A percentile compares a stretch with the other conserved stretches of the same genome.
phyloP scores from a whole-genome alignment of 2,888 invertebrate species.

The Caenorhabditis imperialis region DNA sequence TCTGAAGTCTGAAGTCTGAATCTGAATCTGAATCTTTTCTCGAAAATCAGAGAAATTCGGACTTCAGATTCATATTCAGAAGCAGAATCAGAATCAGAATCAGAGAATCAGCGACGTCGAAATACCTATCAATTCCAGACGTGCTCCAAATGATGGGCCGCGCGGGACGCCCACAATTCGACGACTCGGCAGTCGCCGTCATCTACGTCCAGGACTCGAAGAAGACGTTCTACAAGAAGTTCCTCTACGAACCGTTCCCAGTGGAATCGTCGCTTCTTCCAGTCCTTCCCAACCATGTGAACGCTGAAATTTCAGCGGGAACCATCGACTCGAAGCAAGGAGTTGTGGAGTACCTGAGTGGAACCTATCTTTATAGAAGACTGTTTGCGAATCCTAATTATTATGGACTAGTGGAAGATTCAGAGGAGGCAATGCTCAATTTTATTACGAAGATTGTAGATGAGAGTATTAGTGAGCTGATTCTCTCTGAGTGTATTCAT shows the following conservation, averaged over 20 bases:
- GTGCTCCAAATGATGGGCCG: conserved; percentile 99
- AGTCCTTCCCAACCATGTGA: conserved; percentile 94
- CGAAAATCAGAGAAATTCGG: too few species aligned
- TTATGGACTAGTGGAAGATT: conserved; percentile 86
- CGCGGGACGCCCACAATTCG: conserved; percentile 97
- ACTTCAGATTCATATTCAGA: too few species aligned
- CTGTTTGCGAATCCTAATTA: conserved; percentile 91
- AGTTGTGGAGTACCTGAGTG: conserved; percentile 95
- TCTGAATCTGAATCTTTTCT: too few species aligned
- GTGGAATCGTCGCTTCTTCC: conserved; percentile 94
- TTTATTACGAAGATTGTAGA: conserved; percentile 89
- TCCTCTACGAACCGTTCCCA: conserved; percentile 98
- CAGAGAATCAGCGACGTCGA: too few species aligned
- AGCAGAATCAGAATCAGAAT: too few species aligned
- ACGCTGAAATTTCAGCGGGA: conserved; percentile 93
- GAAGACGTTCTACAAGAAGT: conserved; percentile 98
- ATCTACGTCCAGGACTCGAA: conserved; percentile 88
- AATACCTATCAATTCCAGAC: conserved; percentile 81
- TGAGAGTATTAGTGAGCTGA: conserved; percentile 85
- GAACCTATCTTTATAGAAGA: conserved; percentile 97
- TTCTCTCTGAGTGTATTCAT: conserved; percentile 86
- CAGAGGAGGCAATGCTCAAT: conserved; percentile 79
- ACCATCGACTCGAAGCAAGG: conserved; percentile 85
- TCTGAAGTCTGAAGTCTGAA: too few species aligned
- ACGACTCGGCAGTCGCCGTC: conserved; percentile 86